A percentile compares a stretch with the other conserved stretches of the same genome.
These are phyloP conservation scores for Toxostoma redivivum DNA, from an alignment of 2,113 vertebrate genomes.

Conservation along the genomic window DNA sequence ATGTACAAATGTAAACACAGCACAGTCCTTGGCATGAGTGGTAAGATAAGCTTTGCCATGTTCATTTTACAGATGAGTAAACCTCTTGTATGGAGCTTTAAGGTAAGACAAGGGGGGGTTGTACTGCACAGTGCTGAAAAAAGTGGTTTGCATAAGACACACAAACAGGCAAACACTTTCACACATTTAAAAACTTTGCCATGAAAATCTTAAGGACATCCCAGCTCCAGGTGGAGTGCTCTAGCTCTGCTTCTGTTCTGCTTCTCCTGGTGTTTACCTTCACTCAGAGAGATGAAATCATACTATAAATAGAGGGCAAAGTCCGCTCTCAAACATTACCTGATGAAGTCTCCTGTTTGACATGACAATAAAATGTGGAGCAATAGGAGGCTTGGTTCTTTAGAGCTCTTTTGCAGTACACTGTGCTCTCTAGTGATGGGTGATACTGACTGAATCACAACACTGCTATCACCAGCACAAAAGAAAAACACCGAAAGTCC, in stretches of 20 bases:
- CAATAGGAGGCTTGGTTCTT: background rate
- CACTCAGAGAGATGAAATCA: constrained; percentile 21
- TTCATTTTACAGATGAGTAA: background rate
- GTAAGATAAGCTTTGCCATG: background rate
- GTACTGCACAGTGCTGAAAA: accelerated
- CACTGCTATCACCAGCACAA: background rate
- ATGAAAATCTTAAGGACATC: background rate
- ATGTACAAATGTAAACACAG: background rate
- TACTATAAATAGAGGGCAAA: constrained; percentile 35
- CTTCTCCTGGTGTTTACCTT: constrained; percentile 27
- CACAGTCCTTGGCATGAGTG: background rate
- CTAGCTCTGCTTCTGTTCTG: background rate
- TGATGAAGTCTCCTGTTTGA: background rate
- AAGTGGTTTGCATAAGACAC: background rate
- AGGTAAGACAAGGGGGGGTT: background rate
- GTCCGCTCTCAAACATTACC: background rate
- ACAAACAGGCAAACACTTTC: background rate
- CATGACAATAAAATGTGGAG: background rate
- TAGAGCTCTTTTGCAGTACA: background rate
- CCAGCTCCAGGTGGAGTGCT: background rate
- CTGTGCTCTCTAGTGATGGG: background rate
- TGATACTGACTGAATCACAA: background rate
- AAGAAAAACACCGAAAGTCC: background rate
- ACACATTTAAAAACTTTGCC: background rate
- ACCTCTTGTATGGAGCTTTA: accelerated